These are phyloP conservation scores for Bombylius discolor DNA, from an alignment of 2,888 invertebrate genomes.

Conservation along the genomic window DNA sequence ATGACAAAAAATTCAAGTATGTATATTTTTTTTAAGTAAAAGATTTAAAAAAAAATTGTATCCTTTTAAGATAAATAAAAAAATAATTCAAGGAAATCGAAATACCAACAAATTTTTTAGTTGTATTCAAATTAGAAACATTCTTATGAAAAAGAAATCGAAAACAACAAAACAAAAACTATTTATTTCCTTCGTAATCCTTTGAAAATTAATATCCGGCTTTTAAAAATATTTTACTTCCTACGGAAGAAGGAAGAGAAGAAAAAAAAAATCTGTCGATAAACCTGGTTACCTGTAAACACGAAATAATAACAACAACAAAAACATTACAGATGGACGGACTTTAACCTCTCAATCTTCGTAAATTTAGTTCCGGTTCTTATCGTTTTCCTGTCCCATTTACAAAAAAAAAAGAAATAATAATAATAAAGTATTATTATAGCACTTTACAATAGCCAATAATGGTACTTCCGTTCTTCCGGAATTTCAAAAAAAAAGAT, in stretches of 20 bases:
- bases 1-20: too few species aligned
- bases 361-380: constrained; percentile 1
- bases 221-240: not conserved
- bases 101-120: too few species aligned
- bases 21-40: too few species aligned
- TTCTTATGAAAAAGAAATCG: too few species aligned
- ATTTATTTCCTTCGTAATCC: not conserved
- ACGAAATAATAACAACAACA: too few species aligned
- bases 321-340: not conserved
- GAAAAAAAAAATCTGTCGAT: not conserved
- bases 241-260: not conserved
- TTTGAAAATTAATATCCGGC: not conserved
- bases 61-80: too few species aligned
- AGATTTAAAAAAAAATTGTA: too few species aligned
- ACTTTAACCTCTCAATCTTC: not conserved
- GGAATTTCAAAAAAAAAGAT: not conserved
- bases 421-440: too few species aligned
- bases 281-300: not conserved
- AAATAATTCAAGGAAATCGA: too few species aligned
- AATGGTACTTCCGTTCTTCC: not conserved
- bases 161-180: too few species aligned
- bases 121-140: too few species aligned
- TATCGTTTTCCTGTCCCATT: constrained; percentile 2
- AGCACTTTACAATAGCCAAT: too few species aligned
- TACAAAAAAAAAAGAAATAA: not conserved